Evolutionary conservation across 2,888 invertebrate genomes (phyloP).

Genomic region (Campoplex capitator): DNA sequence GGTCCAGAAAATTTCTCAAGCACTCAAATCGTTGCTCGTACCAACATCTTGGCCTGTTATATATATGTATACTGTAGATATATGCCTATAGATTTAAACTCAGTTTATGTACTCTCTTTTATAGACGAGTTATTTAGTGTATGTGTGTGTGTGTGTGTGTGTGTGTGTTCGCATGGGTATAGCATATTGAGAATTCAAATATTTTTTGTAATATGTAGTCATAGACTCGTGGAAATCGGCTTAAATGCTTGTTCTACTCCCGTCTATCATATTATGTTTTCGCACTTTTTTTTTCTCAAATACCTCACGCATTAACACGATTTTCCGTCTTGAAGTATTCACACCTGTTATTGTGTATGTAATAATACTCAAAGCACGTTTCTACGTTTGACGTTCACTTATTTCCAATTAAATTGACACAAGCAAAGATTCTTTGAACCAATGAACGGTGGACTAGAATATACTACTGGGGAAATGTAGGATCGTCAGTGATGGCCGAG

Average conservation of each 20-base stretch:
- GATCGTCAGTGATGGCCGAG: no score
- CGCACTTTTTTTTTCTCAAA: neutral
- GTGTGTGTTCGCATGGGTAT: constrained; percentile 2
- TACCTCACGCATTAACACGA: neutral
- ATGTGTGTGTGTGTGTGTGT: constrained; percentile 9
- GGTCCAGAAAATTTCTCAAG: constrained; percentile 61
- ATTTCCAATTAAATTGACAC: neutral
- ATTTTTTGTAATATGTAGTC: constrained; percentile 19
- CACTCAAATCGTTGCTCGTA: constrained; percentile 24
- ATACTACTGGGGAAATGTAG: no score
- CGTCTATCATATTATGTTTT: neutral
- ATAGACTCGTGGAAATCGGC: constrained; percentile 51
- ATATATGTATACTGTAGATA: neutral
- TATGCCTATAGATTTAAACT: neutral
- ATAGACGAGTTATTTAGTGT: constrained; percentile 5
- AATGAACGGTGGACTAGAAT: neutral
- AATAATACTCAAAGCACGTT: neutral
- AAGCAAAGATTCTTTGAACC: neutral
- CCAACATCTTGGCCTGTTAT: constrained; percentile 5
- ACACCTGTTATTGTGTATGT: neutral
- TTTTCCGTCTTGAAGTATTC: neutral
- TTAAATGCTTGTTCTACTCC: constrained; percentile 41
- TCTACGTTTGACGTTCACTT: neutral
- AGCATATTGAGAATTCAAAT: constrained; percentile 52
- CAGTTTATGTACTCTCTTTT: constrained; percentile 1